phyloP scores from a whole-genome alignment of 2,113 vertebrate genomes.

The Meles meles region DNA sequence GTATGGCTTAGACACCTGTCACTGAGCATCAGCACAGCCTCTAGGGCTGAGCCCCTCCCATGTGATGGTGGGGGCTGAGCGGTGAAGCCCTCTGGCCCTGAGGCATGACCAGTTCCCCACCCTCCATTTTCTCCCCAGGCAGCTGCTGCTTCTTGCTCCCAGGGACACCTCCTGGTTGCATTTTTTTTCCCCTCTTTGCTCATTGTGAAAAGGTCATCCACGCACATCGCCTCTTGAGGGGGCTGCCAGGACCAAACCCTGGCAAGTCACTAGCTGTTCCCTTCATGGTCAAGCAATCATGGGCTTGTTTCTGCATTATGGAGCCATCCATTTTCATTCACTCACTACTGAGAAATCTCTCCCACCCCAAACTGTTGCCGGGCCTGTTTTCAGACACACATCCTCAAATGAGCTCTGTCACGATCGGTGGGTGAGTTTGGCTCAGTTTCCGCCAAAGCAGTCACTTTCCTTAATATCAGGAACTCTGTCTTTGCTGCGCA shows the following conservation, averaged over 20 bases:
- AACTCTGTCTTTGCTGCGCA: not conserved
- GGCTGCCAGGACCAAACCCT: not conserved
- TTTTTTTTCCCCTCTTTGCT: not conserved
- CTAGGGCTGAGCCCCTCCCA: not conserved
- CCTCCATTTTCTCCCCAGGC: not conserved
- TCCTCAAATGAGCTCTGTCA: not conserved
- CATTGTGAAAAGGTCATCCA: not conserved
- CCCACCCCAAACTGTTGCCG: not conserved
- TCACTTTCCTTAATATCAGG: not conserved
- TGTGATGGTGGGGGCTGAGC: not conserved
- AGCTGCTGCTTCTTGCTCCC: not conserved
- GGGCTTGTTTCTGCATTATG: not conserved
- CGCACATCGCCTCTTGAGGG: not conserved
- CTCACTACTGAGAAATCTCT: not conserved
- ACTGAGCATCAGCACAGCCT: not conserved
- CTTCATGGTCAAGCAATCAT: not conserved
- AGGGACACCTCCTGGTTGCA: not conserved
- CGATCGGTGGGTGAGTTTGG: fast-evolving
- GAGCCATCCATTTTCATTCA: not conserved
- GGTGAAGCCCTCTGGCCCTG: not conserved
- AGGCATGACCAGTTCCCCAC: not conserved
- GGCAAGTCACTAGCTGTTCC: not conserved
- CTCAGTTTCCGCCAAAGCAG: not conserved
- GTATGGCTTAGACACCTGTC: constrained; percentile 15
- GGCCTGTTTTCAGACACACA: not conserved